Base-by-base conservation (phyloP, 1,140 invertebrate species). In the Sarcophaga peregrina region DNA sequence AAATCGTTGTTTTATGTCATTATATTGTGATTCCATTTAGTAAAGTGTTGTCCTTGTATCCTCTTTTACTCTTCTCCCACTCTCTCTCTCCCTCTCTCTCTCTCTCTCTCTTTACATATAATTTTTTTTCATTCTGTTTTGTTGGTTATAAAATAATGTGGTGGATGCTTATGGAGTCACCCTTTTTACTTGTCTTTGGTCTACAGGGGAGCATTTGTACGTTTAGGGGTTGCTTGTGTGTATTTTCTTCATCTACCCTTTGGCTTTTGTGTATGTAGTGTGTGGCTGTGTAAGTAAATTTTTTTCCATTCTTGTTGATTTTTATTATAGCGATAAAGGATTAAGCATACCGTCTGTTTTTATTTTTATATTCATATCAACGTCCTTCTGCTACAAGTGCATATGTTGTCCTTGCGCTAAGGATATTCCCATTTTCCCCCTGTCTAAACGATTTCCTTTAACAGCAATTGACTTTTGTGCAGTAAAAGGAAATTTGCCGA, bases 231-330 rank as follows among this genome's bases (percentile, higher is more conserved):
- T 58, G 54, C 13, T 58, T 58, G 11, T 1, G 8, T 68, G 4
- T 25, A 20, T 25, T 7, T 25, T 68, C 20, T 68, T 68, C 9
- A 68, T 68, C 20, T 20, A 68, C 20, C 8, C 62, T 68, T 58
- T 58, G 54, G 54, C 62, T 68, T 68, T 68, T 68, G 62, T 37
- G 25, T 50, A n/a, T 47, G 10, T 7, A 37, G n/a, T 47, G 13
- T 73, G 73, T n/a, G 25, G 7, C 25, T 2, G 25, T 37, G 25
- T 37, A 37, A 37, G 25, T 37, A 37, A 2, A 37, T 37, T 37
- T 75, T 37, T 76, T 47, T 76, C 46, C 46, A 45, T 76, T n/a
- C 45, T 76, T 76, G 45, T 50, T 76, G 74, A 76, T 76, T 76
- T 50, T 47, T 76, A 76, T 76, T 76, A 50, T 76, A 47, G 74